phyloP scores from a whole-genome alignment of 1,140 invertebrate genomes.

The Argopecten irradians region DNA sequence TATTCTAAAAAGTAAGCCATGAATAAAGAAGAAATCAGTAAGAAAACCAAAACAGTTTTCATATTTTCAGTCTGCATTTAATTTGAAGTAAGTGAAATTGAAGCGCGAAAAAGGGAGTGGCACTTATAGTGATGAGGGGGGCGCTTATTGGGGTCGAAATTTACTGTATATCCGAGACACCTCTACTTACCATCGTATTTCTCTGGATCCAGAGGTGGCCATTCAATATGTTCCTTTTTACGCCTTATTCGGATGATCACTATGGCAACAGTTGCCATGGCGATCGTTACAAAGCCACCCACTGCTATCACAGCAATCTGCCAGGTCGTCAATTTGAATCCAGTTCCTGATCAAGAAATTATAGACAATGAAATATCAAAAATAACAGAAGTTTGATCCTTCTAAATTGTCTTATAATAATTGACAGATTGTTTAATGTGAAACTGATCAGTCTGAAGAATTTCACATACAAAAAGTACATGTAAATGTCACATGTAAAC shows the following conservation, averaged over 20 bases:
- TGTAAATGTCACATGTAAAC: too few species aligned
- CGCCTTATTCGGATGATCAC: neutral
- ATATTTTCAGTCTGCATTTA: too few species aligned
- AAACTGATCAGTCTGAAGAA: neutral
- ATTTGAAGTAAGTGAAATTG: too few species aligned
- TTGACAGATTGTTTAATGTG: neutral
- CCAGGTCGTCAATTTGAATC: neutral
- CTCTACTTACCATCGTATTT: constrained; percentile 46
- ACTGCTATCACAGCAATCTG: neutral
- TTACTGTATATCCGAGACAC: neutral
- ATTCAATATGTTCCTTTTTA: constrained; percentile 36
- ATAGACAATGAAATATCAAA: neutral
- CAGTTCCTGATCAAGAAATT: neutral
- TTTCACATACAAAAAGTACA: too few species aligned
- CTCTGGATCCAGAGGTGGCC: constrained; percentile 38
- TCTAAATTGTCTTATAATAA: neutral
- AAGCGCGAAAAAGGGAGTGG: too few species aligned
- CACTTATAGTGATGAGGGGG: neutral
- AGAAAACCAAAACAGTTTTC: neutral
- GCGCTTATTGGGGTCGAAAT: too few species aligned
- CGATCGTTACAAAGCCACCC: neutral
- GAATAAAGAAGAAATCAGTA: neutral
- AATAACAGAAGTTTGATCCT: neutral
- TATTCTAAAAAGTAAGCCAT: too few species aligned
- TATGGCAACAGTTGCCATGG: neutral